phyloP scores from a whole-genome alignment of 2,797 vertebrate species.

The Lophotriccus pileatus region DNA sequence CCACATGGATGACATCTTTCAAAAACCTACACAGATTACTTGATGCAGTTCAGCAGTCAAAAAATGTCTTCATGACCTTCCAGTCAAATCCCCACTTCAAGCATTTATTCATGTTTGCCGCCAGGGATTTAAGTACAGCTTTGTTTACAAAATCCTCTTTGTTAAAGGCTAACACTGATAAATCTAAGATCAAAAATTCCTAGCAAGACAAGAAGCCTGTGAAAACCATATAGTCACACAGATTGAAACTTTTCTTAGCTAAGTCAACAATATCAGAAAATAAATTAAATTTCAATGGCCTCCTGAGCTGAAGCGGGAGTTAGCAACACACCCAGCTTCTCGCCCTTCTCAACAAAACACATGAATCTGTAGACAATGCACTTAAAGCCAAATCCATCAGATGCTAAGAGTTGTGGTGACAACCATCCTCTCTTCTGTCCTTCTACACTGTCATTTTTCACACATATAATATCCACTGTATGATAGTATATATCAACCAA shows the following conservation, averaged over 20 bases:
- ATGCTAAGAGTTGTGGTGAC: background rate
- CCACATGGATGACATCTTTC: background rate
- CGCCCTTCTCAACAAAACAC: background rate
- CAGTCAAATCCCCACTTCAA: background rate
- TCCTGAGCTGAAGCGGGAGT: background rate
- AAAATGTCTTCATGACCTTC: background rate
- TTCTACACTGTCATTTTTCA: background rate
- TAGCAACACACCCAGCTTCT: background rate
- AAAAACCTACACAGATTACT: background rate
- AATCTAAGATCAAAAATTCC: background rate
- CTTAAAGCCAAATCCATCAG: background rate
- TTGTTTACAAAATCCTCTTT: slow-evolving; percentile 8
- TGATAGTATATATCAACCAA: background rate
- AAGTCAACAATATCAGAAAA: background rate
- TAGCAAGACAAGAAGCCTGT: background rate
- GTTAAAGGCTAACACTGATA: background rate
- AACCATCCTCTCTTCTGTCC: background rate
- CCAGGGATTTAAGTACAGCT: background rate
- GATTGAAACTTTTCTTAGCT: background rate
- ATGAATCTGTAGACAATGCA: background rate
- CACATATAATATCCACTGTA: background rate
- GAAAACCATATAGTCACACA: background rate
- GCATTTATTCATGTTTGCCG: background rate
- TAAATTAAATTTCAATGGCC: background rate
- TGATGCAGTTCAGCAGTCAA: background rate